Evolutionary conservation across 1,140 invertebrate species (phyloP).

Genomic region (honey bee (Apis mellifera)): Amel_HAv3.1 CM009935.2:7831501-7832000

Average conservation of each 20-base stretch:
- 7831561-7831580: slow-evolving; percentile 60
- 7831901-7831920: background rate
- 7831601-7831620: slow-evolving; percentile 60
- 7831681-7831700: slow-evolving; percentile 61
- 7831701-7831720: slow-evolving; percentile 49
- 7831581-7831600: slow-evolving; percentile 53
- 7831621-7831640: slow-evolving; percentile 53
- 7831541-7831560: slow-evolving; percentile 42
- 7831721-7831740: background rate
- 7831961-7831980: no score
- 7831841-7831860: slow-evolving; percentile 26
- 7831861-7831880: slow-evolving; percentile 47
- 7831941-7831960: background rate
- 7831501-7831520: slow-evolving; percentile 37
- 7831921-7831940: background rate
- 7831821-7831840: slow-evolving; percentile 7
- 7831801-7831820: slow-evolving; percentile 65
- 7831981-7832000: background rate
- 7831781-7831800: slow-evolving; percentile 57
- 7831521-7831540: background rate
- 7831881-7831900: background rate
- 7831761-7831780: slow-evolving; percentile 47
- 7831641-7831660: slow-evolving; percentile 57
- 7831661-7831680: slow-evolving; percentile 56
- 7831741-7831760: slow-evolving; percentile 33